Percentiles rank a stretch among this genome's conserved stretches.
These are phyloP conservation scores for Mustela lutreola DNA, from an alignment of 2,113 vertebrate species.

Conservation along the genomic window DNA sequence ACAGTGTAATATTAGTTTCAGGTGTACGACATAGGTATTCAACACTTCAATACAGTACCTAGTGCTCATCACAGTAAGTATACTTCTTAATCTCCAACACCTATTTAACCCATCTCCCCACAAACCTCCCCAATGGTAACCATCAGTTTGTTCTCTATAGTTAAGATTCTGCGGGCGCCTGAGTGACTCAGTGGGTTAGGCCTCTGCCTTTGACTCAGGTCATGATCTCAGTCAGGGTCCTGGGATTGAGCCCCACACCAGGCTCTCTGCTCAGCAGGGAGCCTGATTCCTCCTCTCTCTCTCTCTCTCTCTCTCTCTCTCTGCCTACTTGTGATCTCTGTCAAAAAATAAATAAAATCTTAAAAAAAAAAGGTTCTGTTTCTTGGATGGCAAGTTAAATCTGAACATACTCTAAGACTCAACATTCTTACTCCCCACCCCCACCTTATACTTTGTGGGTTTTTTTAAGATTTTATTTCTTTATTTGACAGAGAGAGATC, in stretches of 20 bases:
- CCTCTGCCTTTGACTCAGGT: no score
- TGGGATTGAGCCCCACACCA: no score
- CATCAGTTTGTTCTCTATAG: not conserved
- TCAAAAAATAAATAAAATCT: no score
- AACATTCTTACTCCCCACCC: not conserved
- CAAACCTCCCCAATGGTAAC: not conserved
- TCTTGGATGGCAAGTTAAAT: not conserved
- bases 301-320: no score
- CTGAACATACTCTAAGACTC: not conserved
- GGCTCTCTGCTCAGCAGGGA: no score
- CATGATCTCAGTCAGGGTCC: no score
- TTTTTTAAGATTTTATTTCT: no score
- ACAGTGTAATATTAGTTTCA: not conserved
- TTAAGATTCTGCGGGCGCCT: not conserved
- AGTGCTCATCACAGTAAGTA: not conserved
- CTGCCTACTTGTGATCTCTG: no score
- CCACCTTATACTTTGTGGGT: not conserved
- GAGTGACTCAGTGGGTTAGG: no score
- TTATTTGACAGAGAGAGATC: no score
- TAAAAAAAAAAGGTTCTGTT: not conserved
- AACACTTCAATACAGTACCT: not conserved
- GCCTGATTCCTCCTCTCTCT: no score
- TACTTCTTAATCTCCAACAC: not conserved
- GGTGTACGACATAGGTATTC: not conserved
- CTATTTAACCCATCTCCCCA: not conserved